phyloP scores from a whole-genome alignment of 1,140 invertebrate species.

The Nebria ingens region DNA sequence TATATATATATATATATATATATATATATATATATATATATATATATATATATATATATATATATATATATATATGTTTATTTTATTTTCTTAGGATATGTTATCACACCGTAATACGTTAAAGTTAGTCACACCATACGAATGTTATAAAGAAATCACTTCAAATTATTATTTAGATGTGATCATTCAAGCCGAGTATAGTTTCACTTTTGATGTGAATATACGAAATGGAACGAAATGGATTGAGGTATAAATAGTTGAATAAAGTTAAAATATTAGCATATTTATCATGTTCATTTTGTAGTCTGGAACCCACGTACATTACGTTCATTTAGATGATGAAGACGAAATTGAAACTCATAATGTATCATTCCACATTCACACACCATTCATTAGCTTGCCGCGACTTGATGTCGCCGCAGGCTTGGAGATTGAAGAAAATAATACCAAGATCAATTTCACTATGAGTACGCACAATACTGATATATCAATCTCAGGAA shows the following conservation, averaged over 20 bases:
- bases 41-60: too few relatives aligned
- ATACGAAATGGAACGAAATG: conserved; percentile 41
- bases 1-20: too few relatives aligned
- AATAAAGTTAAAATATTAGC: not conserved
- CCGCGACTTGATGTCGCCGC: conserved; percentile 37
- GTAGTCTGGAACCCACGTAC: conserved; percentile 34
- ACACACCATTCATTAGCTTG: conserved; percentile 43
- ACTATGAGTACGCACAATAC: conserved; percentile 36
- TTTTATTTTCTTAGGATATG: conserved; percentile 41
- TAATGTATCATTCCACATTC: conserved; percentile 37
- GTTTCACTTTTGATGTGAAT: conserved; percentile 40
- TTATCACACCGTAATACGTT: conserved; percentile 56
- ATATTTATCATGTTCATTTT: conserved; percentile 21
- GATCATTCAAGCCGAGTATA: conserved; percentile 43
- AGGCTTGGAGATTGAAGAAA: conserved; percentile 40
- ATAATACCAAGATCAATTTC: conserved; percentile 39
- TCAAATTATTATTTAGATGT: conserved; percentile 48
- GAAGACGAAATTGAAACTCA: conserved; percentile 38
- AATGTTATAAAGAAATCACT: conserved; percentile 42
- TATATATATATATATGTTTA: too few relatives aligned
- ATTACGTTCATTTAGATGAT: conserved; percentile 38
- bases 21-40: too few relatives aligned
- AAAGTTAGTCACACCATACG: conserved; percentile 51
- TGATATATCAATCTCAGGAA: conserved; percentile 34
- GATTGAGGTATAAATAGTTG: conserved; percentile 42